Evolutionary conservation across 2,113 vertebrate genomes (phyloP).

Genomic region (Dicentrarchus labrax): DNA sequence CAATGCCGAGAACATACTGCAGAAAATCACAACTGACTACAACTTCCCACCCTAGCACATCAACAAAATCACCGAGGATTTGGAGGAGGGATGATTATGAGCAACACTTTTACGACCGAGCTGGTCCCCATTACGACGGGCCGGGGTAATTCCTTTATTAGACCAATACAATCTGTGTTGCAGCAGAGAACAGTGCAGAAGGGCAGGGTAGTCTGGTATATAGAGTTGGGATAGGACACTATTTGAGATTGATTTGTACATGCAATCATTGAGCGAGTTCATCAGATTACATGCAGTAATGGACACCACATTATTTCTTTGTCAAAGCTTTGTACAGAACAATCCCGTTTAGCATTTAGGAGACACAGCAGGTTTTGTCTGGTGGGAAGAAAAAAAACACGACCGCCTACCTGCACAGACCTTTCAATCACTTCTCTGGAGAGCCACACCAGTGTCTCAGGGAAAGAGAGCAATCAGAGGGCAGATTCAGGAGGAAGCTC

Average conservation of each 20-base stretch:
- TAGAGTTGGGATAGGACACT: conserved; percentile 14
- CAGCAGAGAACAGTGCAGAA: conserved; percentile 36
- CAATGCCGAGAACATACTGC: conserved; percentile 38
- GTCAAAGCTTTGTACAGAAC: conserved; percentile 4
- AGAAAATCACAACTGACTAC: conserved; percentile 22
- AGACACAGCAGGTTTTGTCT: conserved; percentile 19
- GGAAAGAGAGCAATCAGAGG: conserved; percentile 3
- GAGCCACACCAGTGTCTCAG: conserved; percentile 21
- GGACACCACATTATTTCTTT: conserved; percentile 12
- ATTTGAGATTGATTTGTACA: conserved; percentile 28
- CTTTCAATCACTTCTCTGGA: conserved; percentile 36
- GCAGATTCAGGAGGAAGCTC: conserved; percentile 30
- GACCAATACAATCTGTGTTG: conserved; percentile 47
- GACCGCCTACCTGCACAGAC: not conserved
- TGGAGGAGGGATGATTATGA: conserved; percentile 34
- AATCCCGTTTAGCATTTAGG: conserved; percentile 16
- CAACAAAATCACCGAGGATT: conserved; percentile 23
- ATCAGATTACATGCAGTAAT: conserved; percentile 51
- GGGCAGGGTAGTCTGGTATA: not conserved
- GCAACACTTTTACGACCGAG: conserved; percentile 38
- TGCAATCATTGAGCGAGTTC: conserved; percentile 23
- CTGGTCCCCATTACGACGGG: conserved; percentile 52
- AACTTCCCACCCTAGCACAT: conserved; percentile 21
- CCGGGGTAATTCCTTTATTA: conserved; percentile 12
- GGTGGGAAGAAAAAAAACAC: not conserved